These are phyloP conservation scores for Colossoma macropomum DNA, from an alignment of 2,113 vertebrate species.

Conservation along the genomic window DNA sequence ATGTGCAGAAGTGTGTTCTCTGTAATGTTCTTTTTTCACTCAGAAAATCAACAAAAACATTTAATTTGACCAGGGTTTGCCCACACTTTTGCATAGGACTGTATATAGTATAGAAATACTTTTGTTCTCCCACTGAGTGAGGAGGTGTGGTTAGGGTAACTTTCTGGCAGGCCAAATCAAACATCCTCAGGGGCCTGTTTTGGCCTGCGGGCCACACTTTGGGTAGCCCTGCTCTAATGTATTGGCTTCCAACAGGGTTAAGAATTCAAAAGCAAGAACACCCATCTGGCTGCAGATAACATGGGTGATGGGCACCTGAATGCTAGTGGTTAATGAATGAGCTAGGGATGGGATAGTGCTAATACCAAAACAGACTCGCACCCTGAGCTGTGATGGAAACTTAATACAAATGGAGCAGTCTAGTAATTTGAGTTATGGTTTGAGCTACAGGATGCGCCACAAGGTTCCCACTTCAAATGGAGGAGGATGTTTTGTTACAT, in stretches of 20 bases:
- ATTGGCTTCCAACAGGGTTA: background rate
- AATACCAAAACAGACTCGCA: background rate
- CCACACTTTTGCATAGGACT: too few species aligned
- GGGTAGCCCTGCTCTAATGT: background rate
- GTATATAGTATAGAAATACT: too few species aligned
- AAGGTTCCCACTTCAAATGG: constrained; percentile 67
- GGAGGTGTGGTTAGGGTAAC: too few species aligned
- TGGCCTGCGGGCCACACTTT: too few species aligned
- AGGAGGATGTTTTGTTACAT: constrained; percentile 52
- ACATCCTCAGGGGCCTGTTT: too few species aligned
- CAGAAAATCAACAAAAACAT: too few species aligned
- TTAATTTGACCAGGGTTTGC: too few species aligned
- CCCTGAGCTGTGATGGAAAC: background rate
- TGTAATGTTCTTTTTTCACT: too few species aligned
- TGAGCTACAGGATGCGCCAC: constrained; percentile 27
- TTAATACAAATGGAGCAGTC: background rate
- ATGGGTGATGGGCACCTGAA: background rate
- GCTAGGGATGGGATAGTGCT: background rate
- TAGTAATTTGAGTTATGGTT: constrained; percentile 17
- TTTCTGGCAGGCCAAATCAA: too few species aligned
- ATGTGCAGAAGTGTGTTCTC: too few species aligned
- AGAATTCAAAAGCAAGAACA: background rate
- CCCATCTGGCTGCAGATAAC: background rate
- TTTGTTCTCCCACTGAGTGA: too few species aligned
- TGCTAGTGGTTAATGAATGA: background rate